Percentiles rank a stretch among this genome's conserved stretches.
phyloP scores from a whole-genome alignment of 2,888 invertebrate genomes.

The Drosophila differens region DNA sequence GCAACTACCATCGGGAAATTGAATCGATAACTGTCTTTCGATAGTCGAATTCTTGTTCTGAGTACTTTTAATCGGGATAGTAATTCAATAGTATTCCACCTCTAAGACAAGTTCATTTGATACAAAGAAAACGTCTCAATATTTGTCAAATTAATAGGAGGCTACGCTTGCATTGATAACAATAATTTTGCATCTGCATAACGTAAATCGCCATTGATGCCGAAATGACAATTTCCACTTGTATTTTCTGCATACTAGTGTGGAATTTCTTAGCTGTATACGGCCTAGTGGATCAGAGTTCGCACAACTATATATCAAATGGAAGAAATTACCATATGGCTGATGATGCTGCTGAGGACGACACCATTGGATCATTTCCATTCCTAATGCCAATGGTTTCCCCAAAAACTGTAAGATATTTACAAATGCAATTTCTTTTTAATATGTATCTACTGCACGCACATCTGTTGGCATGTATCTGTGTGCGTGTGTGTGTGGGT shows the following conservation, averaged over 20 bases:
- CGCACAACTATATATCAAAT: constrained; percentile 35
- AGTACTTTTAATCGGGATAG: constrained; percentile 7
- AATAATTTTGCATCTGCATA: not conserved
- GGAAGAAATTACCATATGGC: constrained; percentile 27
- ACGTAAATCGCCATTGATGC: constrained; percentile 14
- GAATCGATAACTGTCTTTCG: constrained; percentile 26
- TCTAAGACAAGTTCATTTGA: constrained; percentile 22
- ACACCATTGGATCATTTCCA: constrained; percentile 87
- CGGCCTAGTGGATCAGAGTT: constrained; percentile 59
- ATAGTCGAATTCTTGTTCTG: constrained; percentile 6
- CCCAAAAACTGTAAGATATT: constrained; percentile 89
- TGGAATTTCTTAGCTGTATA: constrained; percentile 46
- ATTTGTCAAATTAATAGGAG: not conserved
- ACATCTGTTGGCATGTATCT: constrained; percentile 23
- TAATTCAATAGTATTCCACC: constrained; percentile 21
- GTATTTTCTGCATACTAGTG: constrained; percentile 40
- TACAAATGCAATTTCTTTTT: not conserved
- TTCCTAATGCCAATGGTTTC: constrained; percentile 93
- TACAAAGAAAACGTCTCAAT: constrained; percentile 13
- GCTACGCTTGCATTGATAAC: constrained; percentile 1
- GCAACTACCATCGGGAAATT: not conserved
- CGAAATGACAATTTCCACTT: constrained; percentile 35
- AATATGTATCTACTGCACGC: not conserved
- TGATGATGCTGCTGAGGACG: constrained; percentile 31
- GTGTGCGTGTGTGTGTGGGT: not conserved